Evolutionary conservation across 1,140 invertebrate genomes (phyloP), one percentile per base, ranked within the genome.

Genomic region (Drosophila subobscura): DNA sequence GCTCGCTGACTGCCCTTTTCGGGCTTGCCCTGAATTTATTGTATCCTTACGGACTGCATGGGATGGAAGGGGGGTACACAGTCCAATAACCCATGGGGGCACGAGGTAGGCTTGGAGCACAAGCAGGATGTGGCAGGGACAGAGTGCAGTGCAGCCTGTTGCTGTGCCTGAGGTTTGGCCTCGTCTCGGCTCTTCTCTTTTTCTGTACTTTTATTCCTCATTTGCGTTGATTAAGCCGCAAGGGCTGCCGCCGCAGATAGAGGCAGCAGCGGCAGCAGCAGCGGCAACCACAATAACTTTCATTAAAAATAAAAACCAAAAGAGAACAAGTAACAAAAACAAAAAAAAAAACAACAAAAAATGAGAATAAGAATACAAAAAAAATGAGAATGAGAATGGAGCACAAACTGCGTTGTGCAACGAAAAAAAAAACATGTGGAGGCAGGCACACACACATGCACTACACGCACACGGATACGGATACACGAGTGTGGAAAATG

Each of bases 201-300:
- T 49, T 45, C 7, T 22, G n/a, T 22, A 22, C 44, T 57, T 45
- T 58, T 46, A 47, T 77, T 83, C 52, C 73, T 77, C 79, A 81
- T 77, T 81, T 83, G 74, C 68, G 68, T 83, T 81, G 79, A 81
- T 81, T 81, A 81, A 78, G 74, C 74, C 56, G 56, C 49, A 49
- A 66, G 54, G 42, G 37, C 42, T 53, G 33, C 45, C 42, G 44
- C 44, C 22, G 20, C 54, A 72, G 75, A 78, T 77, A 77, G 50
- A 71, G 12, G 33, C 33, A 37, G 10, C 10, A 12, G 33, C 33
- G 4, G 33, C 33, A 10, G 29, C 7, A 33, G 7, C 27, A 29
- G 27, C 27, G 3, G 29, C 27, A 49, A 47, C 61, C 66, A 74
- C 77, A 79, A 76, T 80, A 80, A 79, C 58, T 76, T 79, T 75